These are phyloP conservation scores for Esperia sulphurella DNA, from an alignment of 2,888 invertebrate species.

Conservation along the genomic window DNA sequence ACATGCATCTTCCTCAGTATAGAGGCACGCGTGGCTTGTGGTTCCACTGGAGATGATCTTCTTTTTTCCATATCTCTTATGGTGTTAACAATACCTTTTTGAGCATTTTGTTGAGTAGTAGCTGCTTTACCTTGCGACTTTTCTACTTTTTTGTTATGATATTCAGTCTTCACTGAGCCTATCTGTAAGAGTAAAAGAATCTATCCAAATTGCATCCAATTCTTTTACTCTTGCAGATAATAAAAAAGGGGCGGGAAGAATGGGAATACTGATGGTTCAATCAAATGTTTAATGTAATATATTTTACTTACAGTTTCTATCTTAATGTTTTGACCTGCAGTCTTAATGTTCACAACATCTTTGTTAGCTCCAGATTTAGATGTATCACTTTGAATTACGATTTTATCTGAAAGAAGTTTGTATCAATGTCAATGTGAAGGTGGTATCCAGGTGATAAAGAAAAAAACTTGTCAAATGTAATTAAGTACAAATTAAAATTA, in stretches of 20 bases:
- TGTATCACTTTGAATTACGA: neutral
- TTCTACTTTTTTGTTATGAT: neutral
- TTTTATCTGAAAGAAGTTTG: neutral
- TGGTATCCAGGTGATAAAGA: neutral
- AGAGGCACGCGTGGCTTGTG: neutral
- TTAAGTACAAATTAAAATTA: neutral
- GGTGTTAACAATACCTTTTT: neutral
- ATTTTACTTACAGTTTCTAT: neutral
- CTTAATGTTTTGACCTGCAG: neutral
- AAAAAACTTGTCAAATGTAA: neutral
- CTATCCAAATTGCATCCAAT: neutral
- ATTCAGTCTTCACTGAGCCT: neutral
- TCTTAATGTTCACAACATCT: neutral
- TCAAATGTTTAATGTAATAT: too few species aligned
- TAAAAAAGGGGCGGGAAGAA: neutral
- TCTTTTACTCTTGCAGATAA: neutral
- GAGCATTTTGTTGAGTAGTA: neutral
- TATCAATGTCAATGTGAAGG: neutral
- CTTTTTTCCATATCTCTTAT: neutral
- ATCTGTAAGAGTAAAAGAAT: neutral
- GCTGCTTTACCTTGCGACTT: neutral
- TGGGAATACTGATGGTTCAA: neutral
- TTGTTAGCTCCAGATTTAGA: neutral
- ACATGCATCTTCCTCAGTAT: neutral
- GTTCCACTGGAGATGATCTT: neutral